Evolutionary conservation across 2,888 invertebrate species (phyloP), one percentile per base, ranked within the genome.

Genomic region (Eupithecia abbreviata): DNA sequence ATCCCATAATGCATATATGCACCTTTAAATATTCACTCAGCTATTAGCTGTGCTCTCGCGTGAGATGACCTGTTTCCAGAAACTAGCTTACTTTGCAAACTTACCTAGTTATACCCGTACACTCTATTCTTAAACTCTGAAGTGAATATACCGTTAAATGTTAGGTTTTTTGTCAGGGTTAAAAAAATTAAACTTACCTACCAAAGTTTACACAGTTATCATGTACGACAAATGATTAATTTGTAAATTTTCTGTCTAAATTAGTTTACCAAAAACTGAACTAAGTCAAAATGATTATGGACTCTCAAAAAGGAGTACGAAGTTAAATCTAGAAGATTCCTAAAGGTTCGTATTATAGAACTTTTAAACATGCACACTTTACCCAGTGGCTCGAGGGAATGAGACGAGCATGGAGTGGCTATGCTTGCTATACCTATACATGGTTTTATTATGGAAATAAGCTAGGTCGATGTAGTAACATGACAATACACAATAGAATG

Each of bases 401-500:
- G 47, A 69, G 1, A 18, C 18, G 30, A 69, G 66, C 65, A 45
- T 69, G 15, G 2, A 49, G 2, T 45, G 45, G 13, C 18, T 18
- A 55, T n/a, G 55, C 55, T 15, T 15, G 55, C 55, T 55, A 45
- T 47, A 47, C 43, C 41, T 15, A 7, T 66, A 66, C 66, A 45
- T 45, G 43, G 42, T 42, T 68, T 68, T 68, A 45, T 68, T n/a
- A 68, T 45, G 68, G 18, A 13, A 69, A 69, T 69, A 62, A 62
- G 62, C 62, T 30, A 12, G 12, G 62, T 2, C 10, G 12, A 62
- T 18, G 30, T 12, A 18, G 69, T 45, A 42, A 55, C 71, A 13
- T 71, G 6, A 42, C 55, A 71, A 55, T 71, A n/a, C 49, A 51
- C 51, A 71, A 55, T 71, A 47, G 47, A 69, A 69, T 69, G 69